Base-by-base conservation (phyloP, 2,888 invertebrate genomes). In the Hydriomena furcata region DNA sequence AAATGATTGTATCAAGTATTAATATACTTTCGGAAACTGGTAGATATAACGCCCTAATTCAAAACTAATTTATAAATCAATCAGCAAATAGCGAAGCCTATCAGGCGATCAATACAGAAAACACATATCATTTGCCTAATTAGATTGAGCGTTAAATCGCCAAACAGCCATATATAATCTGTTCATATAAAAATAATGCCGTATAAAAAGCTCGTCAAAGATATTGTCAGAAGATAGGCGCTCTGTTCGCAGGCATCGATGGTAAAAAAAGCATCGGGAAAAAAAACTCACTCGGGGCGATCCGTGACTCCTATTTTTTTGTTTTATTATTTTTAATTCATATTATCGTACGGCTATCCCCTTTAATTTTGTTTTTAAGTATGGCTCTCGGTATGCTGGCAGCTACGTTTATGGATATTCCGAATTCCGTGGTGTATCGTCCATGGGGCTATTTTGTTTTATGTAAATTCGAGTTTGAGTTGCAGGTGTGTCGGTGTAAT, bases 321-420 rank as follows among this genome's bases (percentile, higher is more conserved):
- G 81, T 83, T 88, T 88, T 88, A 87, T 88, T 88, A 87, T 89
- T 90, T 89, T 89, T 89, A 88, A 90, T 89, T 89, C 89, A 89
- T 90, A 89, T 89, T 89, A 90, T 89, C 86, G 88, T 86, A 84
- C 77, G 83, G 88, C 87, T 87, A 87, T 88, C 87, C 90, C 86
- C 90, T 90, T 90, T 89, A 90, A 89, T 90, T 90, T 90, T 86
- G 89, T 88, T 88, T 90, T 90, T 89, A 89, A 90, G 88, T 89
- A 88, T 87, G 88, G 87, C 75, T 81, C 82, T 79, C 80, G 86
- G 84, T 84, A 85, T 88, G 85, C 88, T 88, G 87, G 72, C 85
- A 86, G 88, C 87, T 81, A 88, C 83, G 80, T 87, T 89, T 88
- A 87, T 87, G 85, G 87, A 84, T 87, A 84, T 86, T 88, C 82